Evolutionary conservation across 2,888 invertebrate genomes (phyloP).

Genomic region (Torymus tubicola): DNA sequence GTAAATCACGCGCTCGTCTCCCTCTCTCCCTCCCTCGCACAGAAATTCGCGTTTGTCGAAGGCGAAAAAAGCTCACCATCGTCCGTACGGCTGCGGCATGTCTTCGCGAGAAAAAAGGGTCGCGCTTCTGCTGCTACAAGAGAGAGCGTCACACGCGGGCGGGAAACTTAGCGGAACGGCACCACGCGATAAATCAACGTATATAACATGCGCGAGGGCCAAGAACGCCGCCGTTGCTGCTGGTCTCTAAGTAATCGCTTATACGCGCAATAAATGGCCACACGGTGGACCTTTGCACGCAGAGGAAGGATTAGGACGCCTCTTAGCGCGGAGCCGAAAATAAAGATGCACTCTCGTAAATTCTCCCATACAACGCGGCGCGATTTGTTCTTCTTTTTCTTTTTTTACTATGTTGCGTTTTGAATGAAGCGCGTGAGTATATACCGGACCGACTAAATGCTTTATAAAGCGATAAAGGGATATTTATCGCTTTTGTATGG

Average conservation of each 20-base stretch:
- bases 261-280: slow-evolving; percentile 61
- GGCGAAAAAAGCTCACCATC: background rate
- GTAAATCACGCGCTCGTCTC: slow-evolving; percentile 58
- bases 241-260: slow-evolving; percentile 62
- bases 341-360: slow-evolving; percentile 43
- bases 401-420: too few relatives aligned
- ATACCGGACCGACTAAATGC: slow-evolving; percentile 21
- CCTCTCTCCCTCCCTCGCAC: background rate
- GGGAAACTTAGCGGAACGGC: background rate
- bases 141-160: slow-evolving; percentile 1
- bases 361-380: background rate
- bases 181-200: slow-evolving; percentile 25
- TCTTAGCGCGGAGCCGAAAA: slow-evolving; percentile 11
- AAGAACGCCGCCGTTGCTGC: background rate
- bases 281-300: background rate
- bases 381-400: background rate
- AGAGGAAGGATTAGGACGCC: slow-evolving; percentile 23
- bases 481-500: slow-evolving; percentile 55
- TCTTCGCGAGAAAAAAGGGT: background rate
- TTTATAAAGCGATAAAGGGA: slow-evolving; percentile 52
- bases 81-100: too few relatives aligned
- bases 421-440: too few relatives aligned
- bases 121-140: background rate
- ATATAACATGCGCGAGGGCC: background rate
- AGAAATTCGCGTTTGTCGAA: slow-evolving; percentile 46